Conservation (phyloP, 2,888 invertebrate species). For the Ornithoptera alexandrae region DNA sequence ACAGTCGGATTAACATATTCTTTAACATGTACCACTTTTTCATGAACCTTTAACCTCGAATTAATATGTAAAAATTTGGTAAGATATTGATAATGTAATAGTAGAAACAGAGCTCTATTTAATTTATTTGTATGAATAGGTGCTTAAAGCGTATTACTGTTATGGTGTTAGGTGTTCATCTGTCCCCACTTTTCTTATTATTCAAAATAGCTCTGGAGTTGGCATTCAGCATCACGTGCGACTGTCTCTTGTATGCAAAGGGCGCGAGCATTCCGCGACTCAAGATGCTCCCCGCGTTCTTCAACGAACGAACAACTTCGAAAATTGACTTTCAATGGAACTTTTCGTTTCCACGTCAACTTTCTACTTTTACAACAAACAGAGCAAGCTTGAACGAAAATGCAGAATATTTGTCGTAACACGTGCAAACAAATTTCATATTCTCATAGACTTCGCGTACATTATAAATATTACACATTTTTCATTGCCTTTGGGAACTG, state of each 20-base stretch:
- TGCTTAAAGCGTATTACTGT: not conserved
- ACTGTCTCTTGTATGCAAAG: slow-evolving; percentile 55
- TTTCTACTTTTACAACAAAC: slow-evolving; percentile 60
- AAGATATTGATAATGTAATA: too few relatives aligned
- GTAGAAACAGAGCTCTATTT: too few relatives aligned
- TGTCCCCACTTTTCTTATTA: slow-evolving; percentile 21
- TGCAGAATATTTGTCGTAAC: slow-evolving; percentile 25
- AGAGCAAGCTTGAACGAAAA: slow-evolving; percentile 29
- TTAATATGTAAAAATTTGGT: too few relatives aligned
- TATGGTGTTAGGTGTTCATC: slow-evolving; percentile 9
- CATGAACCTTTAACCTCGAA: too few relatives aligned
- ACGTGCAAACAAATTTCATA: slow-evolving; percentile 28
- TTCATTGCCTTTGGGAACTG: slow-evolving; percentile 19
- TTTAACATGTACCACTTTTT: too few relatives aligned
- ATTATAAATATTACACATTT: slow-evolving; percentile 29
- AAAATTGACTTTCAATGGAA: slow-evolving; percentile 73
- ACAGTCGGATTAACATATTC: too few relatives aligned
- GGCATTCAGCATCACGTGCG: slow-evolving; percentile 44
- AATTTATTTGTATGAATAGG: not conserved
- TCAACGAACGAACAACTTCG: slow-evolving; percentile 56
- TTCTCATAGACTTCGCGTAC: slow-evolving; percentile 26
- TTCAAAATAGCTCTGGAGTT: slow-evolving; percentile 32
- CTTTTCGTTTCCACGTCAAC: slow-evolving; percentile 55
- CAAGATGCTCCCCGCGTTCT: slow-evolving; percentile 52
- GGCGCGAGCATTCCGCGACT: slow-evolving; percentile 41